Percentiles rank a stretch among this genome's conserved stretches.
Evolutionary conservation across 2,888 invertebrate genomes (phyloP).

Genomic region (Hoplodrina blanda): DNA sequence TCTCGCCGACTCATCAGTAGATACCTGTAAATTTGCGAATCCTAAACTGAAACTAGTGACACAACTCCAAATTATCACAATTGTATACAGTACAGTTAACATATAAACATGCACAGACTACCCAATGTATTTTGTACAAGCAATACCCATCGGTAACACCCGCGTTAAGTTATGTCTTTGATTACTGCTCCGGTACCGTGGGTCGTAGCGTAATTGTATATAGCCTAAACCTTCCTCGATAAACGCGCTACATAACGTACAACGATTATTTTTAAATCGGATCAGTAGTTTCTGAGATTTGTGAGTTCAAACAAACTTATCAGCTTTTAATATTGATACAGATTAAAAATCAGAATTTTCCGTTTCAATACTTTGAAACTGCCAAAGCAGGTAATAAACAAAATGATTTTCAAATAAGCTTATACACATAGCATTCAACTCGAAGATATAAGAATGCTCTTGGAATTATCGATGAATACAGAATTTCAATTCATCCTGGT

Average conservation of each 20-base stretch:
- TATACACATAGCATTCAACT: slow-evolving; percentile 7
- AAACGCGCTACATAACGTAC: too few relatives aligned
- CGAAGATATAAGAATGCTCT: slow-evolving; percentile 31
- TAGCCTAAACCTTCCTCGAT: too few relatives aligned
- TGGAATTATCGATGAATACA: slow-evolving; percentile 46
- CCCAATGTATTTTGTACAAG: background rate
- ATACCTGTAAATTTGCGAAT: too few relatives aligned
- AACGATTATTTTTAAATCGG: too few relatives aligned
- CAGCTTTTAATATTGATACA: background rate
- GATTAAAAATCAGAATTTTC: background rate
- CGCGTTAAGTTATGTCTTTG: too few relatives aligned
- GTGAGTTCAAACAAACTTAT: too few relatives aligned
- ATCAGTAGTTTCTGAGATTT: too few relatives aligned
- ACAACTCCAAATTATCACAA: background rate
- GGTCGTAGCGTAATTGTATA: too few relatives aligned
- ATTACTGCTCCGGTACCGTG: too few relatives aligned
- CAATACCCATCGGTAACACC: too few relatives aligned
- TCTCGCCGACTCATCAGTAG: too few relatives aligned
- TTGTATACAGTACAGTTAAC: background rate
- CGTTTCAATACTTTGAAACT: background rate
- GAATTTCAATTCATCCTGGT: slow-evolving; percentile 47
- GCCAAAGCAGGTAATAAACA: slow-evolving; percentile 14
- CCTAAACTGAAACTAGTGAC: too few relatives aligned
- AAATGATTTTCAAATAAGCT: slow-evolving; percentile 38
- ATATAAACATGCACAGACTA: background rate